These are phyloP conservation scores for Ectropis crepuscularia DNA, from an alignment of 2,888 invertebrate species.

Conservation along the genomic window DNA sequence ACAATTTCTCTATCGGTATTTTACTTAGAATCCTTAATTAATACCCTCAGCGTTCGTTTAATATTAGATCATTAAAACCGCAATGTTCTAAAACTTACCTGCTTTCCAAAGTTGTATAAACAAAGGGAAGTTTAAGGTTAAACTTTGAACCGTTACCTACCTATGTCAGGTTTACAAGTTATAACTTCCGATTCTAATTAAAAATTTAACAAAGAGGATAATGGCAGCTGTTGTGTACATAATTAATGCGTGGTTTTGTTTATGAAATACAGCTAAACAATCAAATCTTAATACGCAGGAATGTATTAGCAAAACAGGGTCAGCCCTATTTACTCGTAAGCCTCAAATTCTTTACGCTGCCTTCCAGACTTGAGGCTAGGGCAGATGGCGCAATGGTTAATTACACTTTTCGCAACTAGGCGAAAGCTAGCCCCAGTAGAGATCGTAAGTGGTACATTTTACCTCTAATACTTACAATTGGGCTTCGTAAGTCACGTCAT, in stretches of 20 bases:
- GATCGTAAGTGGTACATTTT: no score
- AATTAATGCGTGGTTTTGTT: constrained; percentile 11
- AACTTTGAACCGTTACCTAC: constrained; percentile 77
- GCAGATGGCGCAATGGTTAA: no score
- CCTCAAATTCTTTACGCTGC: no score
- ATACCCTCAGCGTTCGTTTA: constrained; percentile 80
- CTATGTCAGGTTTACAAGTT: constrained; percentile 76
- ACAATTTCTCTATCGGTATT: constrained; percentile 72
- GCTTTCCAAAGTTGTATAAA: constrained; percentile 80
- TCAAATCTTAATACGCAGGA: neutral
- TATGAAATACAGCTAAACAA: constrained; percentile 7
- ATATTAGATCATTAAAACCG: constrained; percentile 85
- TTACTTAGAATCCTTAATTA: constrained; percentile 80
- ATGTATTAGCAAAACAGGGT: no score
- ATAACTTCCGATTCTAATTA: constrained; percentile 77
- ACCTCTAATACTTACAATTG: no score
- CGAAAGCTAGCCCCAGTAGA: no score
- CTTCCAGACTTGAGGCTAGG: no score
- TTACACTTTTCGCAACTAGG: no score
- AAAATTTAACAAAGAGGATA: constrained; percentile 76
- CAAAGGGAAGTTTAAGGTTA: constrained; percentile 77
- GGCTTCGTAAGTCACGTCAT: no score
- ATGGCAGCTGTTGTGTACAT: constrained; percentile 53
- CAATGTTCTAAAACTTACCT: constrained; percentile 83
- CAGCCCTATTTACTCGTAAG: no score